phyloP scores from a whole-genome alignment of 2,797 vertebrate genomes.

The Girardinus metallicus region DNA sequence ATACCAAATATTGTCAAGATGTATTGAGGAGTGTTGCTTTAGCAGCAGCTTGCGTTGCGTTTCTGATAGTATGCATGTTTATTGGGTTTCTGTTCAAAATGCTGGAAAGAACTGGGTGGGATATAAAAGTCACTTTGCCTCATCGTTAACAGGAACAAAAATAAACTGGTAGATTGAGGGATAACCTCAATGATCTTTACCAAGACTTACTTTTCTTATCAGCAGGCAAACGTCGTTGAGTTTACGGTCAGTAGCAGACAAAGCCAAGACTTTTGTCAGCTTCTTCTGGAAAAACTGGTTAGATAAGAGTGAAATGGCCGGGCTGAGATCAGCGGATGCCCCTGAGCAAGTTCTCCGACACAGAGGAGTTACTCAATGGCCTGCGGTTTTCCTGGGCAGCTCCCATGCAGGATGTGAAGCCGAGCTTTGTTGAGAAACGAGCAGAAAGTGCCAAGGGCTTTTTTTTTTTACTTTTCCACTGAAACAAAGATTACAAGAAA shows the following conservation, averaged over 20 bases:
- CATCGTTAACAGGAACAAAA: not conserved
- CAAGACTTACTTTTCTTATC: not conserved
- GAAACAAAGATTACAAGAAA: conserved; percentile 40
- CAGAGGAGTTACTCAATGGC: conserved; percentile 51
- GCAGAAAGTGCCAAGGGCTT: conserved; percentile 22
- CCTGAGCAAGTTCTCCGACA: conserved; percentile 36
- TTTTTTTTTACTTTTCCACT: conserved; percentile 13
- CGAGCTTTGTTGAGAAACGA: conserved; percentile 7
- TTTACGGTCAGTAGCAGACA: not conserved
- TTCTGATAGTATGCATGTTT: not conserved
- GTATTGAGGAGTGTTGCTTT: not conserved
- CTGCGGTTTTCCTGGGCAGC: conserved; percentile 48
- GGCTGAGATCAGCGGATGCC: conserved; percentile 13
- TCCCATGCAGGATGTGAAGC: conserved; percentile 35
- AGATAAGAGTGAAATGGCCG: conserved; percentile 9
- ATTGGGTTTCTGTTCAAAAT: not conserved
- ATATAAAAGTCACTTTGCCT: not conserved
- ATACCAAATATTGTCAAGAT: not conserved
- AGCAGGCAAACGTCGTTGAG: conserved; percentile 7
- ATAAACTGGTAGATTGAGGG: not conserved
- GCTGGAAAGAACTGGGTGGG: not conserved
- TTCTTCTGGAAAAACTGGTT: not conserved
- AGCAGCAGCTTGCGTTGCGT: not conserved
- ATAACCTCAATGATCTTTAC: not conserved
- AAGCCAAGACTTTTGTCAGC: conserved; percentile 2